Conservation (phyloP, 2,797 vertebrate species). For the Balearica regulorum region DNA sequence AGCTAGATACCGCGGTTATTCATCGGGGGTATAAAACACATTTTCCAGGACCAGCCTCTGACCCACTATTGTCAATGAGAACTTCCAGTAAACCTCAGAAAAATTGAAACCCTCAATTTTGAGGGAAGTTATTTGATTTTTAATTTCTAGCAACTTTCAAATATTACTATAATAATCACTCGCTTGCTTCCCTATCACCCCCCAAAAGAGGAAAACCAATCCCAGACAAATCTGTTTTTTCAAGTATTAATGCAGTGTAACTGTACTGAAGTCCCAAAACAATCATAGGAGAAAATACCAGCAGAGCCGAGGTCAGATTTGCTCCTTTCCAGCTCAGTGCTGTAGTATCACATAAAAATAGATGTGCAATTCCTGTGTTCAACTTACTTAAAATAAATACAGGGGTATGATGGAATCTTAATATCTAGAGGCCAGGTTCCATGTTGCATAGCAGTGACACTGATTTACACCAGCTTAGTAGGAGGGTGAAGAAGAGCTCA, state of each 20-base stretch:
- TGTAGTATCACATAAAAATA: neutral
- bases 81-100: neutral
- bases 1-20: neutral
- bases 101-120: neutral
- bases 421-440: neutral
- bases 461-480: neutral
- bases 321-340: neutral
- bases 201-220: neutral
- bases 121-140: neutral
- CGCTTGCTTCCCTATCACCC: neutral
- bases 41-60: neutral
- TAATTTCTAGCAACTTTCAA: neutral
- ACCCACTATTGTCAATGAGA: neutral
- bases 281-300: neutral
- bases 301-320: neutral
- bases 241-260: neutral
- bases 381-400: neutral
- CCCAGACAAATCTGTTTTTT: neutral
- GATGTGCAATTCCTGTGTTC: neutral
- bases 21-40: neutral
- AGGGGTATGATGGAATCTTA: neutral
- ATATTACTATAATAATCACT: neutral
- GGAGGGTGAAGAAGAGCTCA: neutral
- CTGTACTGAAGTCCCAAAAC: neutral
- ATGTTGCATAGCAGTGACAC: fast-evolving